These are phyloP conservation scores for Patella ulyssiponensis DNA, from an alignment of 2,888 invertebrate genomes.

Conservation along the genomic window DNA sequence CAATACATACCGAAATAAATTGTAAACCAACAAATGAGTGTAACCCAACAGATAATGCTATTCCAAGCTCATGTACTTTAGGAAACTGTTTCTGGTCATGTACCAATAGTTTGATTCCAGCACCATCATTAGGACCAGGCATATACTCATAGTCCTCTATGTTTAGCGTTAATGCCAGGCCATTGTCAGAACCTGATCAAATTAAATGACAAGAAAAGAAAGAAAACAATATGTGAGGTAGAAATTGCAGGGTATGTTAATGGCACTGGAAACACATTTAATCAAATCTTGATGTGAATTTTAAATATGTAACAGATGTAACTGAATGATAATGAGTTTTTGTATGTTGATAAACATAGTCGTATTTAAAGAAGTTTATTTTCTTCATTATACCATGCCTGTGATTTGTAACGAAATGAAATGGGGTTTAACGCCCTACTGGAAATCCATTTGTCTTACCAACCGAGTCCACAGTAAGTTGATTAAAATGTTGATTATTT, in stretches of 20 bases:
- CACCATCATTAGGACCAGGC: conserved; percentile 59
- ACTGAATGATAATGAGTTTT: no score
- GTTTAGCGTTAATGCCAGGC: conserved; percentile 52
- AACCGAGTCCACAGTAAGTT: conserved; percentile 24
- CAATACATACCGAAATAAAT: conserved; percentile 46
- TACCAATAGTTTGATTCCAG: conserved; percentile 57
- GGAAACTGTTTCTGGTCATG: conserved; percentile 53
- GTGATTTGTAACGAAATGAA: no score
- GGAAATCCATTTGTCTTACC: conserved; percentile 19
- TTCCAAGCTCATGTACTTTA: conserved; percentile 53
- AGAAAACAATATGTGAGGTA: conserved; percentile 4
- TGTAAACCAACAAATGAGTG: conserved; percentile 57
- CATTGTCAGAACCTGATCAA: conserved; percentile 55
- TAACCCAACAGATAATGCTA: conserved; percentile 53
- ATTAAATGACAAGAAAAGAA: conserved; percentile 8
- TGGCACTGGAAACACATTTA: background rate
- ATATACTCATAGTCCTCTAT: conserved; percentile 64
- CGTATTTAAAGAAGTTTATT: no score
- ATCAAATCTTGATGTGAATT: background rate
- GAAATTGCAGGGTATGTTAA: background rate
- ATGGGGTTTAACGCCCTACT: no score
- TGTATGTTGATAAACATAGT: no score
- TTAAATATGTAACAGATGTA: no score
- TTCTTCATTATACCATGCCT: no score
- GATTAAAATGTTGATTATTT: background rate